A percentile compares a stretch with the other conserved stretches of the same genome.
phyloP scores from a whole-genome alignment of 2,888 invertebrate species.

The Ormyrus rosae region DNA sequence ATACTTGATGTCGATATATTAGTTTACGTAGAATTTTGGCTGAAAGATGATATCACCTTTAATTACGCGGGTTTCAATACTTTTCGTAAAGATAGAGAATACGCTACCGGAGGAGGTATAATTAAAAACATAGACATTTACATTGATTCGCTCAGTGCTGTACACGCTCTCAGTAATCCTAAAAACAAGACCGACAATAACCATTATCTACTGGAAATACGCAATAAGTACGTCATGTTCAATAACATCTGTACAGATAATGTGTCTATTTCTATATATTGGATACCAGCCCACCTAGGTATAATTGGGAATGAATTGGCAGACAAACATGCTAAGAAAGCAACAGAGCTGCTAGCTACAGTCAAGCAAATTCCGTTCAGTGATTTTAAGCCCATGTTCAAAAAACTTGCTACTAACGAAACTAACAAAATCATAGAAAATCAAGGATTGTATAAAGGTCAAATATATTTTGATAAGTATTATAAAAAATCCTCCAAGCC shows the following conservation, averaged over 20 bases:
- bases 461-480: not conserved
- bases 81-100: no score
- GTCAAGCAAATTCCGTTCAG: not conserved
- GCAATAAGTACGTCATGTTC: not conserved
- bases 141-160: not conserved
- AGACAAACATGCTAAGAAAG: not conserved
- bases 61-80: no score
- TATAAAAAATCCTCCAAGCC: not conserved
- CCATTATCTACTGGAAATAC: not conserved
- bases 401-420: slow-evolving; percentile 2
- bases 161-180: not conserved
- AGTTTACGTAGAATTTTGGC: no score
- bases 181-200: not conserved
- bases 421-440: not conserved
- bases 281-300: not conserved
- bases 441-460: not conserved
- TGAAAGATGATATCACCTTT: no score
- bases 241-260: not conserved
- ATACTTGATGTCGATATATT: no score
- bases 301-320: not conserved
- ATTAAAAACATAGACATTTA: not conserved
- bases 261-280: not conserved
- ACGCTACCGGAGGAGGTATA: no score
- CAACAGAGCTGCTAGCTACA: not conserved
- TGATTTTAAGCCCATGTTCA: slow-evolving; percentile 3